Percentiles rank a stretch among this genome's conserved stretches.
Conservation (phyloP, 2,888 invertebrate species). For the Platycheirus rosarum region DNA sequence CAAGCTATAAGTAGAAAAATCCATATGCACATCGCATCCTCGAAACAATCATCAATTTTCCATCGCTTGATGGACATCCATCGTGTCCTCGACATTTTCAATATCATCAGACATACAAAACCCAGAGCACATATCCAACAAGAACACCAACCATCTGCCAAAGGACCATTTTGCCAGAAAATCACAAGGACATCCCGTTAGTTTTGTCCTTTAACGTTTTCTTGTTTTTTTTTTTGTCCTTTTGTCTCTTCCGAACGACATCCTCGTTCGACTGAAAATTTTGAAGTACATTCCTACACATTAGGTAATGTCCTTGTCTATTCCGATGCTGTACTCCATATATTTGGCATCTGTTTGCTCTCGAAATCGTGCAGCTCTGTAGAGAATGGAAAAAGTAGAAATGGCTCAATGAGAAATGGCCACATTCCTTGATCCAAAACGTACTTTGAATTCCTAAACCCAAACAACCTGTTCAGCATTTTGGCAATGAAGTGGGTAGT, state of each 20-base stretch:
- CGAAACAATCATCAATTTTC: constrained; percentile 69
- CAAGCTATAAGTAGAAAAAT: constrained; percentile 22
- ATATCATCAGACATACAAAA: constrained; percentile 56
- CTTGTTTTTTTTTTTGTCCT: constrained; percentile 2
- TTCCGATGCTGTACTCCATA: constrained; percentile 61
- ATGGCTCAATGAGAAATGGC: constrained; percentile 40
- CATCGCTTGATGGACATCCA: constrained; percentile 65
- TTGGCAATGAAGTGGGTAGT: constrained; percentile 47
- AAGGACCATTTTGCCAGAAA: constrained; percentile 63
- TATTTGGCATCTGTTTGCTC: constrained; percentile 65
- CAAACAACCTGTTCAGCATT: constrained; percentile 69
- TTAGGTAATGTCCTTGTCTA: constrained; percentile 72
- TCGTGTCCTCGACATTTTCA: constrained; percentile 69
- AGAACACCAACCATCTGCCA: constrained; percentile 48
- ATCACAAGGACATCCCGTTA: constrained; percentile 57
- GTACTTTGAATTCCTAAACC: constrained; percentile 62
- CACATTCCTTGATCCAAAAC: constrained; percentile 42
- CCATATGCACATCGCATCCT: constrained; percentile 69
- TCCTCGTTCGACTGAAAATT: constrained; percentile 58
- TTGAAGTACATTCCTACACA: constrained; percentile 62
- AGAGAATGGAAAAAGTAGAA: background rate
- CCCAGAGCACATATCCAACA: constrained; percentile 34
- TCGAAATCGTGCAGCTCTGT: constrained; percentile 44
- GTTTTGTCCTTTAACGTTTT: constrained; percentile 22
- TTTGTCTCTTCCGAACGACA: constrained; percentile 54